Conservation (phyloP, 2,797 vertebrate species). For the Odontamblyopus rebecca region DNA sequence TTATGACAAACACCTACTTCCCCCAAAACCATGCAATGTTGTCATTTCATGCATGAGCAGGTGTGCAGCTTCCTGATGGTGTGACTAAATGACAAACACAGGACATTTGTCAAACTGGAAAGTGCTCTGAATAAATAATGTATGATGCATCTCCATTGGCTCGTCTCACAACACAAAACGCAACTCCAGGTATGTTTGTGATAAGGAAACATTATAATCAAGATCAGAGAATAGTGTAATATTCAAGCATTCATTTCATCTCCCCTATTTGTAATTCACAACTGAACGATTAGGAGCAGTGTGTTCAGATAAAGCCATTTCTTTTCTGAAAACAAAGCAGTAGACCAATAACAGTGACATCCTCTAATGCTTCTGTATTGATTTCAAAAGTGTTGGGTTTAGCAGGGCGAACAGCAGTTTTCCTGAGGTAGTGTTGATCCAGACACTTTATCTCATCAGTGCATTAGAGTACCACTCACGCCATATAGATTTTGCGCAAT, state of each 20-base stretch:
- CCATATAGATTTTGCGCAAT: not conserved
- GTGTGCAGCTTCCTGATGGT: not conserved
- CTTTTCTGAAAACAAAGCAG: not conserved
- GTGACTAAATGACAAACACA: not conserved
- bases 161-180: too few species aligned
- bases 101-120: not conserved
- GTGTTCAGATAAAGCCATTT: not conserved
- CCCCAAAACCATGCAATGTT: not conserved
- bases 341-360: not conserved
- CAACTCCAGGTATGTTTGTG: too few species aligned
- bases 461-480: not conserved
- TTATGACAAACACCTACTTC: not conserved
- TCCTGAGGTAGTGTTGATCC: constrained; percentile 3
- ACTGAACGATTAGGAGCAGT: not conserved
- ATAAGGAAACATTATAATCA: too few species aligned
- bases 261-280: not conserved
- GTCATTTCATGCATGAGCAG: not conserved
- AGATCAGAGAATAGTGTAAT: not conserved
- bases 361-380: not conserved
- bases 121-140: not conserved
- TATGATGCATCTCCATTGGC: not conserved
- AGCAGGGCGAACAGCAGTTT: not conserved
- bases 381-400: constrained; percentile 7
- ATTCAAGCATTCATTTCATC: not conserved
- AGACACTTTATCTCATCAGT: constrained; percentile 1